phyloP scores from a whole-genome alignment of 1,140 invertebrate genomes.

The Drosophila malerkotliana region DNA sequence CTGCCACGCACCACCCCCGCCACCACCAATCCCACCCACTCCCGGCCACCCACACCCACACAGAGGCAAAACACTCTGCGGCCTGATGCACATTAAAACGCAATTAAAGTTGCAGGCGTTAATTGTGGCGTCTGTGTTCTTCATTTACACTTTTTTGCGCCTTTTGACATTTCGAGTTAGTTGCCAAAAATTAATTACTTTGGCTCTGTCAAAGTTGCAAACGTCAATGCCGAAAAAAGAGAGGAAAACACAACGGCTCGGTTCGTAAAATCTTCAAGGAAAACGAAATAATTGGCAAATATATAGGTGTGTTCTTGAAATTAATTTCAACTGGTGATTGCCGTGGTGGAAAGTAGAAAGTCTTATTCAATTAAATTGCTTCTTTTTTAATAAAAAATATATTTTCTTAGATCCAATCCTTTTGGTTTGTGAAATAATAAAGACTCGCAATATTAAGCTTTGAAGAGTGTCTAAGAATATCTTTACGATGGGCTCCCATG shows the following conservation, averaged over 20 bases:
- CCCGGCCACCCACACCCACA: conserved; percentile 16
- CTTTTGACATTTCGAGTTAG: conserved; percentile 23
- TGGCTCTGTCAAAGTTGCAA: conserved; percentile 43
- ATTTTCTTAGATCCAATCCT: no score
- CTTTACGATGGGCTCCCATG: no score
- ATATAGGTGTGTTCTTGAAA: conserved; percentile 24
- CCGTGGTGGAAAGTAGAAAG: no score
- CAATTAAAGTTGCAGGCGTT: conserved; percentile 77
- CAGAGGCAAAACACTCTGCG: conserved; percentile 27
- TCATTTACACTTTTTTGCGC: conserved; percentile 9
- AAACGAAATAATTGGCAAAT: conserved; percentile 9
- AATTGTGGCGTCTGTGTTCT: conserved; percentile 53
- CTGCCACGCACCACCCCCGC: conserved; percentile 2
- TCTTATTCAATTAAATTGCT: no score
- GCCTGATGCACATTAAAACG: conserved; percentile 67
- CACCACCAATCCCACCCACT: conserved; percentile 2
- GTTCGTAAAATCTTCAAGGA: background rate
- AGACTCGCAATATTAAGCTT: no score
- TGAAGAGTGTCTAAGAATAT: no score
- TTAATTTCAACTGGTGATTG: background rate
- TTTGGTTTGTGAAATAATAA: no score
- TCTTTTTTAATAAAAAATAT: no score
- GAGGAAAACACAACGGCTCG: background rate
- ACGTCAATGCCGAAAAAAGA: background rate
- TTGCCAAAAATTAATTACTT: conserved; percentile 72